Evolutionary conservation across 2,113 vertebrate genomes (phyloP), one percentile per base, ranked within the genome.

Genomic region (Noctilio leporinus): DNA sequence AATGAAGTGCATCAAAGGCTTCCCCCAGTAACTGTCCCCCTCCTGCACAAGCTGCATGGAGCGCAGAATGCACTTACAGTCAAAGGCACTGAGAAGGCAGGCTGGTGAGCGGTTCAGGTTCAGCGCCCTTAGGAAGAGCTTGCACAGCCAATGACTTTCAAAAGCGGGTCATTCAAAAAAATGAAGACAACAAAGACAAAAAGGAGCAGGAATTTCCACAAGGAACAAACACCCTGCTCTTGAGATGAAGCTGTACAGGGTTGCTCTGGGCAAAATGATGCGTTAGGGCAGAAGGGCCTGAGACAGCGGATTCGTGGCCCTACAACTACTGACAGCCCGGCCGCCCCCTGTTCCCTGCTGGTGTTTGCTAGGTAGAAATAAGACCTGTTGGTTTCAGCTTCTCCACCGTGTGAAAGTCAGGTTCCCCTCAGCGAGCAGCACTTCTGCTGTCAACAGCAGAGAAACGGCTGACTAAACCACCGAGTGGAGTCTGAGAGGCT

Each of bases 311-410:
- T 72, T 70, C 49, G 33, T 22, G 59, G 85, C 26, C 77, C 38
- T n/a, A 30, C 19, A 64, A 59, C 96, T 76, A 91, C 55, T 76
- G 88, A 90, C 3, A 83, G 81, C n/a, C 49, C 84, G 85, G 62
- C 57, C 67, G 73, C 17, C 80, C 38, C 49, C 64, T 78, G 57
- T 51, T 76, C 72, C 67, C 45, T 35, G 47, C 40, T 47, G 33
- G 40, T 84, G 53, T 82, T 86, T 64, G 90, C 47, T 82, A 90
- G 75, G 57, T 55, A 62, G 15, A 95, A 88, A 69, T 12, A 86
- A 83, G 72, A 91, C 73, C 59, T 80, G 7, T n/a, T 95, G 67
- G 62, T 86, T 93, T 94, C 73, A 53, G 55, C 40, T 86, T 93
- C 70, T 94, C 91, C 24, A 62, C 9, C 81, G 81, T 80, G 15